Evolutionary conservation across 2,797 vertebrate genomes (phyloP).

Genomic region (Darevskia mixta): DNA sequence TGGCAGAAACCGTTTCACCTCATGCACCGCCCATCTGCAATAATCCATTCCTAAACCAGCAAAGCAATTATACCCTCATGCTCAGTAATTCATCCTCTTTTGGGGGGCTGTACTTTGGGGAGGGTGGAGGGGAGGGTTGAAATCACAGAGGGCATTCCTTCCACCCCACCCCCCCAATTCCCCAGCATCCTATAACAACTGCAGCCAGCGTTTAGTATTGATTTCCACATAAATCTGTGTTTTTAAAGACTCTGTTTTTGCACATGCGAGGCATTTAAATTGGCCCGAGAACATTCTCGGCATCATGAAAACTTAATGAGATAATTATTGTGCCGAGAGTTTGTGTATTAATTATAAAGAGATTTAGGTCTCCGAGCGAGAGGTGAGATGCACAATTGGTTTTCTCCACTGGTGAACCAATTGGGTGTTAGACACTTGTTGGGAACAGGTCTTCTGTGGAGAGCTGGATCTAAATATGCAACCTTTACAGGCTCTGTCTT

Average conservation of each 20-base stretch:
- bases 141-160: neutral
- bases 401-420: constrained; percentile 3
- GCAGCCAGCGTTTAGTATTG: constrained; percentile 64
- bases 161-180: constrained; percentile 3
- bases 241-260: constrained; percentile 62
- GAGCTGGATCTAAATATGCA: neutral
- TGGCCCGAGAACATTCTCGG: constrained; percentile 61
- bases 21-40: neutral
- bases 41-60: constrained; percentile 40
- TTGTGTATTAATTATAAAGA: constrained; percentile 63
- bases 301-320: constrained; percentile 63
- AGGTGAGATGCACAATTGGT: neutral
- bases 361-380: constrained; percentile 5
- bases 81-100: constrained; percentile 45
- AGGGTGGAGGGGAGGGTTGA: neutral
- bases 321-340: constrained; percentile 68
- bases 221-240: constrained; percentile 68
- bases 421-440: neutral
- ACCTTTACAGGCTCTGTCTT: too few relatives aligned
- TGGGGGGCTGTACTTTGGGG: constrained; percentile 41
- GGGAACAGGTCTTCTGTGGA: neutral
- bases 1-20: neutral
- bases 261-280: constrained; percentile 58
- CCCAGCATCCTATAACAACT: constrained; percentile 57
- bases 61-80: constrained; percentile 40